Conservation (phyloP, 2,113 vertebrate species). For the Alexandromys fortis region DNA sequence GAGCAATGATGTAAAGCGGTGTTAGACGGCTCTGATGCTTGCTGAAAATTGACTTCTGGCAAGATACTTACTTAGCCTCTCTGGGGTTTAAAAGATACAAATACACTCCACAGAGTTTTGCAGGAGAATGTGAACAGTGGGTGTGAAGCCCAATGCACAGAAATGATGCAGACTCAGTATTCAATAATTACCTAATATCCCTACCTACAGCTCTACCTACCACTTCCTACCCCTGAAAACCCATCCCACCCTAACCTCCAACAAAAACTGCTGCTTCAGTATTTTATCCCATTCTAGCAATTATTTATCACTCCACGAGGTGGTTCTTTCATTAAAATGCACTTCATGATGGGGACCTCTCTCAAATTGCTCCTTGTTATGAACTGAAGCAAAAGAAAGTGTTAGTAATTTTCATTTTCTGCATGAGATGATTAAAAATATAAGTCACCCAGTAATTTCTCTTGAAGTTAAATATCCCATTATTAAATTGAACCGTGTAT, state of each 20-base stretch:
- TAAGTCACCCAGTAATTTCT: slow-evolving; percentile 39
- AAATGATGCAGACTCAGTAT: background rate
- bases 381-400: background rate
- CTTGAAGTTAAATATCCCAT: background rate
- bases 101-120: background rate
- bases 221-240: background rate
- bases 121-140: background rate
- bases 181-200: background rate
- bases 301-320: background rate
- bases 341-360: background rate
- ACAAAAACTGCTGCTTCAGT: background rate
- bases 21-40: background rate
- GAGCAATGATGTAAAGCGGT: background rate
- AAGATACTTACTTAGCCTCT: background rate
- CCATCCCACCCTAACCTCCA: fast-evolving
- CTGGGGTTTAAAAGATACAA: slow-evolving; percentile 2
- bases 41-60: background rate
- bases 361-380: background rate
- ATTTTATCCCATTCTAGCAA: background rate
- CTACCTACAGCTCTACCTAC: background rate
- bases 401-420: slow-evolving; percentile 51
- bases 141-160: background rate
- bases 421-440: slow-evolving; percentile 38
- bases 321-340: background rate
- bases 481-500: background rate